phyloP scores from a whole-genome alignment of 2,888 invertebrate species.

The Drosophila cyrtoloma region DNA sequence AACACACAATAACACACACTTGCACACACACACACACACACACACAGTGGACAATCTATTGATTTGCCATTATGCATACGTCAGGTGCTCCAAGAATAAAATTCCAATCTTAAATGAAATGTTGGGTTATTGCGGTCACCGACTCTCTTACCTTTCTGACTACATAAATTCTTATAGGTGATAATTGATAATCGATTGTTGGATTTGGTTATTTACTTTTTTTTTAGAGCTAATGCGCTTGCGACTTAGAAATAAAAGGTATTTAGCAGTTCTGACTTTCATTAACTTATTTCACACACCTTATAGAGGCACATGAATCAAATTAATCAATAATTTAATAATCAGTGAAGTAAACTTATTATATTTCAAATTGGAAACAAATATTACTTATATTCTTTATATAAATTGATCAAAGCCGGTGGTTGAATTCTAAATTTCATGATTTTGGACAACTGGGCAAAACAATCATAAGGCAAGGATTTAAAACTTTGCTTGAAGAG shows the following conservation, averaged over 20 bases:
- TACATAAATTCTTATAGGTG: conserved; percentile 8
- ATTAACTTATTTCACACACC: not conserved
- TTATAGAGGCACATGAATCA: not conserved
- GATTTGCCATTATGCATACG: conserved; percentile 69
- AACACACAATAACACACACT: conserved; percentile 31
- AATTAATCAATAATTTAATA: not conserved
- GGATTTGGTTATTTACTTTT: not conserved
- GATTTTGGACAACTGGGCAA: not conserved
- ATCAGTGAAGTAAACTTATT: not conserved
- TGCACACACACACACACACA: conserved; percentile 2
- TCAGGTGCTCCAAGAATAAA: conserved; percentile 42
- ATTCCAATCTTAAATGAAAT: conserved; percentile 35
- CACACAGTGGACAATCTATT: conserved; percentile 44
- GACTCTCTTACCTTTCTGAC: not conserved
- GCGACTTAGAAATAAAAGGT: not conserved
- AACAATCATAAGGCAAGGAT: not conserved
- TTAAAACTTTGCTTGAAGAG: not conserved
- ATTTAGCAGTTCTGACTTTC: not conserved
- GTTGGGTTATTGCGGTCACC: conserved; percentile 26
- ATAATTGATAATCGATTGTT: conserved; percentile 16
- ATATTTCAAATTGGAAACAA: not conserved
- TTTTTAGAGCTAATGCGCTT: not conserved
- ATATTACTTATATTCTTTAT: not conserved
- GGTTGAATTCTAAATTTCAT: not conserved
- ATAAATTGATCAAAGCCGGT: not conserved